Conservation (phyloP, 1,140 invertebrate species). For the Microplitis mediator region DNA sequence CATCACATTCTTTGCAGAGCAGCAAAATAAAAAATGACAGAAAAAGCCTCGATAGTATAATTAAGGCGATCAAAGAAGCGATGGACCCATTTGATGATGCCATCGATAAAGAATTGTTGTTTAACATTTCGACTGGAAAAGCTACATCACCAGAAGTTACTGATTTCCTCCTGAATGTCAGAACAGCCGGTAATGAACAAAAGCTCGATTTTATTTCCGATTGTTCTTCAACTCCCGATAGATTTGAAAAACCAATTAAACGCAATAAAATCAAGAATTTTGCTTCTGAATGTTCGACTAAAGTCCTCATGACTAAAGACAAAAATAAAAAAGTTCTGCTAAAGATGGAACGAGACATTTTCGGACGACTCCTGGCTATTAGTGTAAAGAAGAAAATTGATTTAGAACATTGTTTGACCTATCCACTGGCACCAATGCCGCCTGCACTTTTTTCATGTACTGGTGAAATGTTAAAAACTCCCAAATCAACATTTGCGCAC, state of each 20-base stretch:
- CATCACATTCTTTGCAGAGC: conserved; percentile 15
- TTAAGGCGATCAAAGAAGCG: background rate
- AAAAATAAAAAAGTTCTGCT: background rate
- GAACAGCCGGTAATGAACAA: background rate
- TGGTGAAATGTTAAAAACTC: conserved; percentile 12
- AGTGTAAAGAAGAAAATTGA: conserved; percentile 1
- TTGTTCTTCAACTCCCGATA: background rate
- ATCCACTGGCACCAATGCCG: background rate
- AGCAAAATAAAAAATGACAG: conserved; percentile 12
- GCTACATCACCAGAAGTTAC: conserved; percentile 3
- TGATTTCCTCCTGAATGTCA: conserved; percentile 4
- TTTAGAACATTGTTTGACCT: conserved; percentile 1
- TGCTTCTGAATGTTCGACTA: conserved; percentile 1
- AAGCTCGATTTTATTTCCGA: background rate
- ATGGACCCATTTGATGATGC: conserved; percentile 7
- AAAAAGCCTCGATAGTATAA: background rate
- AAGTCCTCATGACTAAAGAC: background rate
- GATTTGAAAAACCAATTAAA: conserved; percentile 13
- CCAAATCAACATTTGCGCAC: conserved; percentile 2
- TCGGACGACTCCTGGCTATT: conserved; percentile 3
- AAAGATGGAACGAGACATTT: conserved; percentile 4
- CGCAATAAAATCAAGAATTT: conserved; percentile 7
- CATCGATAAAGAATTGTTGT: conserved; percentile 7
- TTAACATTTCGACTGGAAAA: background rate
- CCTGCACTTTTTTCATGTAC: background rate